These are phyloP conservation scores for Semnopithecus entellus DNA, from an alignment of 2,113 vertebrate genomes.

Conservation along the genomic window DNA sequence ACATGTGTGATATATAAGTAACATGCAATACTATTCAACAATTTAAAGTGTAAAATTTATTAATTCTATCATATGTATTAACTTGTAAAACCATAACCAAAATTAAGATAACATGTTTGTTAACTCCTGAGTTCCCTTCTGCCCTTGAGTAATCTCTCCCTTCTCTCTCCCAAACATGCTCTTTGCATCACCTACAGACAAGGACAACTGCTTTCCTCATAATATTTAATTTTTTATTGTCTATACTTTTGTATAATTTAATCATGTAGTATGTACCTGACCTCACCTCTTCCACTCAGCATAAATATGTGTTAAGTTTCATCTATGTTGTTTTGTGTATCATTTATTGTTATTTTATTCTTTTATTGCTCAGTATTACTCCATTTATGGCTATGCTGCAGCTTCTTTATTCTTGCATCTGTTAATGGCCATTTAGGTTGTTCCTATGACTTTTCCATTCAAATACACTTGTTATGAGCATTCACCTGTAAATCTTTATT, in stretches of 20 bases:
- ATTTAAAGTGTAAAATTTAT: not conserved
- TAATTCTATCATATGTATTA: not conserved
- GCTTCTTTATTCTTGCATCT: not conserved
- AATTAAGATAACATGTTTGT: not conserved
- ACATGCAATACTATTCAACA: not conserved
- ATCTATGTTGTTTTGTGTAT: not conserved
- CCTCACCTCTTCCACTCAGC: not conserved
- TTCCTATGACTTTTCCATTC: not conserved
- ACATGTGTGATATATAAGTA: not conserved
- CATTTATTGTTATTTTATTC: not conserved
- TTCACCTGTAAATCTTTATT: not conserved
- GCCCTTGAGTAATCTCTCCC: not conserved
- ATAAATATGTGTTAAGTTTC: not conserved
- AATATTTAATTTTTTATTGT: not conserved
- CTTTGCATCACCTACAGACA: not conserved
- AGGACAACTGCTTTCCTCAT: not conserved
- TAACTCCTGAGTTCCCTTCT: not conserved
- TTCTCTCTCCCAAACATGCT: not conserved
- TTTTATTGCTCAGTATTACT: not conserved
- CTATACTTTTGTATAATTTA: not conserved
- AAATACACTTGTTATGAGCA: not conserved
- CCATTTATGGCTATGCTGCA: not conserved
- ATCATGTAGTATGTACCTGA: not conserved
- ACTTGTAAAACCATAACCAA: not conserved
- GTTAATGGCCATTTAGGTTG: not conserved